Base-by-base conservation (phyloP, 23 tunicate genomes). In the Styela plicata region DNA sequence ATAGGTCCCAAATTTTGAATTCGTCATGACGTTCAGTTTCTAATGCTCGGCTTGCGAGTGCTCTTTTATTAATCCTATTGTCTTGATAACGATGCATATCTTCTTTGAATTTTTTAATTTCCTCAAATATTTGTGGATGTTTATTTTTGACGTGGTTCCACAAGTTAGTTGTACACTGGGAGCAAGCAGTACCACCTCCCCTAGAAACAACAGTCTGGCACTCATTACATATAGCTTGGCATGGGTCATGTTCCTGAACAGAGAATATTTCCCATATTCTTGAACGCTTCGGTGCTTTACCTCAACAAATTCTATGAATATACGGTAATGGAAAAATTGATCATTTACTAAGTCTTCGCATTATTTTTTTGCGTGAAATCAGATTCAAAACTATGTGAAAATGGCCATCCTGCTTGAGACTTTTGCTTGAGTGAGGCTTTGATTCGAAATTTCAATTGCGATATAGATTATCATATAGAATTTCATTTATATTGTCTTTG, bases 231-330 rank as follows among this genome's bases (percentile, higher is more conserved):
- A 71, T 29, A 3, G 77, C 77, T 71, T 71, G 26, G 7, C 37
- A 28, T 34, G 35, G 35, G 36, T 71, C 35, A 21, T 71, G 36
- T 7, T 33, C 36, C 29, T 3, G 36, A 2, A 32, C 34, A 3
- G 36, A 34, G 35, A 71, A 71, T 2, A 71, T 71, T 29, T 71
- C 77, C 77, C 77, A 71, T 3, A 71, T 71, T 71, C 34, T 71
- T n/a, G 77, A 71, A 3, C 77, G 35, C 37, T 71, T 71, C 36
- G 34, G 24, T 22, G 29, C 24, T 32, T 71, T 71, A 19, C 77
- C 32, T 2, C 37, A 36, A 21, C n/a, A n/a, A n/a, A n/a, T n/a
- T n/a, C n/a, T n/a, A n/a, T n/a, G n/a, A n/a, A n/a, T n/a, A n/a
- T n/a, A n/a, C n/a, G n/a, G n/a, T n/a, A n/a, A n/a, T n/a, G n/a